Evolutionary conservation across 2,888 invertebrate species (phyloP), one percentile per base, ranked within the genome.

Genomic region (Diloba caeruleocephala): DNA sequence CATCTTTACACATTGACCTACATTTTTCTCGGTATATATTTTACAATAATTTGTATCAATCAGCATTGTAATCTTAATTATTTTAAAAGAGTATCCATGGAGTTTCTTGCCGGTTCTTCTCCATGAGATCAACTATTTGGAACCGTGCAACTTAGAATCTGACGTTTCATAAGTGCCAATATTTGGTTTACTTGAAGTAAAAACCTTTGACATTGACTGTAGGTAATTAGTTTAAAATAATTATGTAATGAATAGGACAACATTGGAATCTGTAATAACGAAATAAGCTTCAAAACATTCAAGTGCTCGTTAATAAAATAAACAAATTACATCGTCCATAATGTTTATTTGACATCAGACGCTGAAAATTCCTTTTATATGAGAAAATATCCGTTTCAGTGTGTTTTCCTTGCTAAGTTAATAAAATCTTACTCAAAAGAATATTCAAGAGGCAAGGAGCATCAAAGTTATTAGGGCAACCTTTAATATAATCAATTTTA

Each of bases 401-500:
- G 42, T 71, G 38, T 50, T 60, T 65, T 45, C 17, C 52, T 29
- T 43, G 38, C 41, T 69, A 76, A 80, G 66, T 68, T 79, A 78
- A 79, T 78, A 66, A 57, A 54, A 66, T 62, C 74, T 76, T 71
- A 68, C 69, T 78, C 78, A 79, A 79, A 82, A 77, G 79, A 79
- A 82, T 80, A 80, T 78, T 82, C 73, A 76, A 68, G 60, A 65
- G 62, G 42, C 65, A 46, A 48, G 14, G 41, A 57, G 49, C 63
- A 53, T 45, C 36, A 51, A 63, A 74, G 67, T 75, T 76, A 74
- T 72, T 74, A 71, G 74, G 73, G 66, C 76, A 64, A 60, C 63
- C 73, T 72, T 71, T 82, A 84, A 85, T 79, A 63, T 57, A 88
- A 87, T 84, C 85, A 85, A 87, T 88, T 84, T 79, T 77, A 86